Evolutionary conservation across 1,140 invertebrate species (phyloP), one percentile per base, ranked within the genome.

Genomic region (Batillaria attramentaria): DNA sequence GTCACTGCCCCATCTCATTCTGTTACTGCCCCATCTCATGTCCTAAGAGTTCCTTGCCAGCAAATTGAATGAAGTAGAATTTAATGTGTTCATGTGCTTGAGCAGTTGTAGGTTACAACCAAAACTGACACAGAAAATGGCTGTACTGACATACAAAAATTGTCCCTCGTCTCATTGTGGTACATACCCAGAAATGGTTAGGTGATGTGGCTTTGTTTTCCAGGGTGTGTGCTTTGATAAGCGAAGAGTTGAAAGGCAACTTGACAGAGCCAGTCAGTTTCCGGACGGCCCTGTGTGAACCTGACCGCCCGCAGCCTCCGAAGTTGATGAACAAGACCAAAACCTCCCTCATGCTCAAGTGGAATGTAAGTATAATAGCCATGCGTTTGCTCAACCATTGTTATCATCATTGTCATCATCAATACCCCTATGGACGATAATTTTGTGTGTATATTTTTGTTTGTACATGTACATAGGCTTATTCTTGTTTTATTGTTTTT

Each of bases 291-390:
- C 37, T 82, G 20, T 91, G 90, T 83, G 90, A 91, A 78, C 92
- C 92, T 10, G 92, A 92, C 50, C 77, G 85, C 5, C 92, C 92
- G 8, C 85, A 85, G 75, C 83, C 88, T 66, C 91, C 92, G 24
- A 92, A 92, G 84, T 83, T 92, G 37, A 81, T 83, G 60, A 81
- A 81, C 35, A 90, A 90, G 79, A 91, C 89, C 68, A 92, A 91
- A 83, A 92, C 89, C 74, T 87, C 85, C 6, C 81, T 92, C 1
- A 82, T 82, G 3, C 85, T 92, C 18, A 91, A 91, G 72, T 93
- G 91, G 91, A 90, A 88, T 86, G 89, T 90, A 87, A 90, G 90
- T 89, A 18, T 69, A 41, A 10, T 69, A 60, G 8, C 20, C 6
- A 60, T 10, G 57, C 57, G 31, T 60, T 6, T 35, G 31, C 37